Conservation (phyloP, 2,797 vertebrate genomes). For the Podarcis lilfordi region DNA sequence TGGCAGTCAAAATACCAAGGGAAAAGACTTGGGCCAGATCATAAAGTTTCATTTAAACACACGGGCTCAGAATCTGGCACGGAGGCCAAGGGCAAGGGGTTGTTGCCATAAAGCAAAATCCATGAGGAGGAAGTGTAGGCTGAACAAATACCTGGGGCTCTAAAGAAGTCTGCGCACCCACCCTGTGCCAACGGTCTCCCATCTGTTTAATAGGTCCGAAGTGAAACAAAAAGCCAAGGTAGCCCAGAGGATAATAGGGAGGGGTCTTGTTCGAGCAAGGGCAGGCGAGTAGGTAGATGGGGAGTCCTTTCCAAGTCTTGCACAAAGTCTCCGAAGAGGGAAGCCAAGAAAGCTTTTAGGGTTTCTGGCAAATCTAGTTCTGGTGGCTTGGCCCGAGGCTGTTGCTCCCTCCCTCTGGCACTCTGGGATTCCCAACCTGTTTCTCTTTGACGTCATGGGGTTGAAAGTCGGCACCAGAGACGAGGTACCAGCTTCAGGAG, state of each 20-base stretch:
- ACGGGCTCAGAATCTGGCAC: background rate
- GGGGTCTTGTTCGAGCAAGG: constrained; percentile 10
- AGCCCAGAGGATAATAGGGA: constrained; percentile 17
- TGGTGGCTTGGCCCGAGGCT: constrained; percentile 41
- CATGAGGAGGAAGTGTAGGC: background rate
- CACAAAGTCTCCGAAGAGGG: constrained; percentile 39
- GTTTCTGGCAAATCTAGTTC: constrained; percentile 49
- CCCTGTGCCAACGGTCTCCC: constrained; percentile 10
- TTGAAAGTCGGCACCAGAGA: constrained; percentile 48
- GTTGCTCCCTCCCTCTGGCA: constrained; percentile 59
- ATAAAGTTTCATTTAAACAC: background rate
- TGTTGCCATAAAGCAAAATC: fast-evolving
- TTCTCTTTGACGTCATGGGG: constrained; percentile 57
- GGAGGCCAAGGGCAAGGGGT: constrained; percentile 14
- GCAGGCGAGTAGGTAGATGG: constrained; percentile 17
- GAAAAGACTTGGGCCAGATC: background rate
- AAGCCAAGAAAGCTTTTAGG: constrained; percentile 64
- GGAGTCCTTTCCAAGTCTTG: constrained; percentile 58
- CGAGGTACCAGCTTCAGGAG: constrained; percentile 22
- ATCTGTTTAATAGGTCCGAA: background rate
- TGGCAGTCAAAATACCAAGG: constrained; percentile 21
- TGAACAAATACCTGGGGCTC: background rate
- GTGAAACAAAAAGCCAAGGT: background rate
- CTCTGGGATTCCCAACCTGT: constrained; percentile 60
- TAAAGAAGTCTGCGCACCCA: background rate